Evolutionary conservation across 64 coral and sea anemone genomes (phyloP), one percentile per base, ranked within the genome.

Genomic region (Montipora foliosa): DNA sequence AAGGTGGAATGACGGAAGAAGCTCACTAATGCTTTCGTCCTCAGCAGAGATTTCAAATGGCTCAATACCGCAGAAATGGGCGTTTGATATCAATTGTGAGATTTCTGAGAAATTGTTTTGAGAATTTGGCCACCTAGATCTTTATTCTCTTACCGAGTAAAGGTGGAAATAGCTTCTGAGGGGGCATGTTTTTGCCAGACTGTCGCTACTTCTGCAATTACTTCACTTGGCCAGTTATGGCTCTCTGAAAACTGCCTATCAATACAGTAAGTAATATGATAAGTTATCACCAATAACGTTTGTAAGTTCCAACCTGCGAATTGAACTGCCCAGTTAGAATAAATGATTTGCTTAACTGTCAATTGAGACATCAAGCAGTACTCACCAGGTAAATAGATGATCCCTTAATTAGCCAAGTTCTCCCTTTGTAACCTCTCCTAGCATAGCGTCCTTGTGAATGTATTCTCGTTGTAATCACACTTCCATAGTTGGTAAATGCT

Each of bases 371-470:
- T 55, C 3, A 44, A 37, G 1, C 4, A 13, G 4, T 10, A 51
- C 66, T 50, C 68, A 86, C 82, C 57, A 82, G 49, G 66, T 24
- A 71, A 24, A 71, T 5, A 24, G 19, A 13, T 86, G 46, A 17
- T 12, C 16, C 9, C 45, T 48, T 4, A 3, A 50, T 68, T 48
- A 69, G 12, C 60, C 17, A 22, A 51, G 81, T 24, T 67, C 46
- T 70, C 66, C 67, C 82, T 86, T 5, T 71, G 82, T 86, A 86
- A 86, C 82, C 82, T 49, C 82, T 49, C 82, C 82, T 86, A 10
- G 11, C 16, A 16, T 64, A 17, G 66, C 7, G 0, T 67, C 37
- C 57, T 80, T 6, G 1, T 80, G 17, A 82, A 86, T 13, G 82
- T 45, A 71, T 50, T 71, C 9, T 72, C 59, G 47, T 82, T 45